phyloP scores from a whole-genome alignment of 1,140 invertebrate genomes.

The Drosophila tsacasi region DNA sequence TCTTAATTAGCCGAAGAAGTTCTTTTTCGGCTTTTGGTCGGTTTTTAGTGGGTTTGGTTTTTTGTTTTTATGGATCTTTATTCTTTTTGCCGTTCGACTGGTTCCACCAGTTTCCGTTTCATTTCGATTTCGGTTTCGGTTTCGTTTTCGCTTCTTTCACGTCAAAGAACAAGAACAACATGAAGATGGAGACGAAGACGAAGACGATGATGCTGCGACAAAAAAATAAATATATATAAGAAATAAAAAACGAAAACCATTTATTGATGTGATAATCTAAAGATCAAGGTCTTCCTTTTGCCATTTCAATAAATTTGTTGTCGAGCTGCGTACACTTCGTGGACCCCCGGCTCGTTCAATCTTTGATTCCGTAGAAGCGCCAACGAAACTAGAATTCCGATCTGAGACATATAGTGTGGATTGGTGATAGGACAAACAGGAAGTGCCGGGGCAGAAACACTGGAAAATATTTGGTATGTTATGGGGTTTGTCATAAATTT shows the following conservation, averaged over 20 bases:
- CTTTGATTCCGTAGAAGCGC: conserved; percentile 39
- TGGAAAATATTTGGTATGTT: not conserved
- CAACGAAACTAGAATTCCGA: conserved; percentile 56
- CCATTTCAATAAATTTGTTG: conserved; percentile 72
- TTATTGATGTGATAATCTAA: conserved; percentile 83
- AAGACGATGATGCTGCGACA: conserved; percentile 41
- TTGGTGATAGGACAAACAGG: conserved; percentile 51
- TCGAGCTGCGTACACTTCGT: conserved; percentile 53
- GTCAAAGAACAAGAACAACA: conserved; percentile 57
- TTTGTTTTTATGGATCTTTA: conserved; percentile 26
- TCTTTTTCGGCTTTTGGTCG: conserved; percentile 48
- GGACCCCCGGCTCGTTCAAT: conserved; percentile 40
- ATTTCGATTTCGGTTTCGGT: conserved; percentile 66
- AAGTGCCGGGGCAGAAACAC: conserved; percentile 31
- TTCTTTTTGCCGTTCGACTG: conserved; percentile 56
- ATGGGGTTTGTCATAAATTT: not conserved
- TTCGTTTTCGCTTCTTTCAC: conserved; percentile 64
- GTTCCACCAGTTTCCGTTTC: conserved; percentile 72
- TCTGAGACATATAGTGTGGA: conserved; percentile 42
- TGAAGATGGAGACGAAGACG: conserved; percentile 34
- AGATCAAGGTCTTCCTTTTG: conserved; percentile 82
- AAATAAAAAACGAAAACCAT: conserved; percentile 59
- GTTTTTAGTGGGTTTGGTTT: conserved; percentile 21
- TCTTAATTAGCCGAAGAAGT: conserved; percentile 76
- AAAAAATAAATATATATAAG: conserved; percentile 41